Base-by-base conservation (phyloP, 1,140 invertebrate species). In the Probaryconus sp. region DNA sequence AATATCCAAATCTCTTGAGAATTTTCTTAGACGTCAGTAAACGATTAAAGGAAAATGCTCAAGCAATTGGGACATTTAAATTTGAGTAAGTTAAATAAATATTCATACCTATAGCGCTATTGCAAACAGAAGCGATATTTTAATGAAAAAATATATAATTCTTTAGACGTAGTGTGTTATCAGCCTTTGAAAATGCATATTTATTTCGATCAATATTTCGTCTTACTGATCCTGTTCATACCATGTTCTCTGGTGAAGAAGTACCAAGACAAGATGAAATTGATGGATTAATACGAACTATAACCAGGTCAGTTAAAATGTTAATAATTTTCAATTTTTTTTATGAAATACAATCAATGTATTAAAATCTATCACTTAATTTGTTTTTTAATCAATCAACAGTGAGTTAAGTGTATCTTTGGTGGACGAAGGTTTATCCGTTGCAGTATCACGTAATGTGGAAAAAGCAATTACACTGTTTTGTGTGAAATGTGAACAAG, bases 181-280 rank as follows among this genome's bases (percentile, higher is more conserved):
- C 89, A 10, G 90, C 91, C 61, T 95, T 96, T 90, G 95, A 97
- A 88, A 96, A 93, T 81, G 93, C 94, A 1, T 97, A 96, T 82
- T 87, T 97, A 33, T 95, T 94, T 0, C 92, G 92, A 75, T 97
- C 95, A 1, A 89, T 97, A 47, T 94, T 93, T 6, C 90, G 93
- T 37, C 88, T 98, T 1, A 90, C 96, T 70, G 95, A 97, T 84
- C 93, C 95, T 13, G 94, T 96, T 4, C 93, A 96, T 80, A 90
- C 92, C 38, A 95, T 96, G 90, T 97, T 95, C 85, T 88, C 88
- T 26, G 86, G 87, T 10, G 90, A 91, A 67, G 84, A 86, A 35
- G 79, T 89, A 14, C 93, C 93, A 0, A 89, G 89, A 30, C 88
- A 89, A 51, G 91, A 93, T 75, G 92, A 94, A 82, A 90, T 94